A percentile compares a stretch with the other conserved stretches of the same genome.
phyloP scores from a whole-genome alignment of 2,888 invertebrate species.

The Pheosia gnoma region DNA sequence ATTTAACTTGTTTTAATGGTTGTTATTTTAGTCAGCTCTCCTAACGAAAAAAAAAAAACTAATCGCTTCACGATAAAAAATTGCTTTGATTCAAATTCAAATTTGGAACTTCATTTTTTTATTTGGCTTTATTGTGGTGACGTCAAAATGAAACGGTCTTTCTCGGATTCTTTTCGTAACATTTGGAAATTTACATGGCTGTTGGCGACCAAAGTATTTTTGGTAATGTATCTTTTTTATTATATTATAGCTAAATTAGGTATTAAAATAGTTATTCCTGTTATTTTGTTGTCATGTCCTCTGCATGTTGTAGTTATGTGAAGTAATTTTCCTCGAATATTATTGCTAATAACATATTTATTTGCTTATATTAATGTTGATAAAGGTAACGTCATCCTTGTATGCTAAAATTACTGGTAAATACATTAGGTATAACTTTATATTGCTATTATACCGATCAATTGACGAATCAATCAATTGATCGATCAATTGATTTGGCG shows the following conservation, averaged over 20 bases:
- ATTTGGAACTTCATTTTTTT: constrained; percentile 5
- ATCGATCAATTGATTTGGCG: too few relatives aligned
- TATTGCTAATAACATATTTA: not conserved
- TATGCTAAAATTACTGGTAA: too few relatives aligned
- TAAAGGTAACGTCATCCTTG: too few relatives aligned
- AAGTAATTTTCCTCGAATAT: not conserved
- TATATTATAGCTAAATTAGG: too few relatives aligned
- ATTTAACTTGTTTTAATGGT: not conserved
- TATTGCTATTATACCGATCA: too few relatives aligned
- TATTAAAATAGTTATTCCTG: not conserved
- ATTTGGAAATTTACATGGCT: constrained; percentile 77
- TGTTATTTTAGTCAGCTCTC: too few relatives aligned
- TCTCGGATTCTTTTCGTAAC: constrained; percentile 58
- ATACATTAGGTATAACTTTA: too few relatives aligned
- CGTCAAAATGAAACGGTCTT: constrained; percentile 54
- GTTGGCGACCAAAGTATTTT: constrained; percentile 70
- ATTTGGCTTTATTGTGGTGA: constrained; percentile 7
- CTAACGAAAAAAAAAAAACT: not conserved
- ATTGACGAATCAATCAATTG: too few relatives aligned
- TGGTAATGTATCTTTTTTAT: constrained; percentile 55
- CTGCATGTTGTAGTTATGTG: not conserved
- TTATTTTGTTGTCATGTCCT: not conserved
- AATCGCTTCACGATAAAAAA: not conserved
- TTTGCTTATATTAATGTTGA: not conserved
- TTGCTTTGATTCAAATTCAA: constrained; percentile 2